Percentiles rank a stretch among this genome's conserved stretches.
These are phyloP conservation scores for Globia sparganii DNA, from an alignment of 2,888 invertebrate species.

Conservation along the genomic window DNA sequence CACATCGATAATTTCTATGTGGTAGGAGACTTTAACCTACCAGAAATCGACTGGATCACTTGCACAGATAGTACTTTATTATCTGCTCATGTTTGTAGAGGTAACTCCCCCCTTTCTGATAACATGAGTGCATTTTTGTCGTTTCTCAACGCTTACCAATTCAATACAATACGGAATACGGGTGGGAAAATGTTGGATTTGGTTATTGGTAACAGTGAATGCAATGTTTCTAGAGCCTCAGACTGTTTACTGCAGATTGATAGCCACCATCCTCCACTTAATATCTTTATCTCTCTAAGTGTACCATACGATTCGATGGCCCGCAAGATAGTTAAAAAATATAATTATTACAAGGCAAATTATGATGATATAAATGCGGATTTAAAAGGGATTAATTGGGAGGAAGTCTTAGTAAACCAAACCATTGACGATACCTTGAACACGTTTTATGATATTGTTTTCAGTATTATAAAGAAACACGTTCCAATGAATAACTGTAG, in stretches of 20 bases:
- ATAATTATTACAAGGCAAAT: conserved; percentile 1
- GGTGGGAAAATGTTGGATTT: too few species aligned
- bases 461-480: too few species aligned
- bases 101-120: too few species aligned
- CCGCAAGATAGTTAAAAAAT: background rate
- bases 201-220: background rate
- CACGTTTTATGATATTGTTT: too few species aligned
- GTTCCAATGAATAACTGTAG: background rate
- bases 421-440: too few species aligned
- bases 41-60: background rate
- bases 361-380: background rate
- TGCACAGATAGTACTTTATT: background rate
- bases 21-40: background rate
- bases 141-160: too few species aligned
- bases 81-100: too few species aligned
- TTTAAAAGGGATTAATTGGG: too few species aligned
- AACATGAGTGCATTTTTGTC: too few species aligned
- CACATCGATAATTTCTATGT: background rate
- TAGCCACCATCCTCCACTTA: background rate
- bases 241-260: background rate
- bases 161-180: too few species aligned
- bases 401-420: too few species aligned
- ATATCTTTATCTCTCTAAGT: background rate
- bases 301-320: background rate
- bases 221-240: background rate